Base-by-base conservation (phyloP, 2,797 vertebrate species). In the Lateolabrax maculatus region DNA sequence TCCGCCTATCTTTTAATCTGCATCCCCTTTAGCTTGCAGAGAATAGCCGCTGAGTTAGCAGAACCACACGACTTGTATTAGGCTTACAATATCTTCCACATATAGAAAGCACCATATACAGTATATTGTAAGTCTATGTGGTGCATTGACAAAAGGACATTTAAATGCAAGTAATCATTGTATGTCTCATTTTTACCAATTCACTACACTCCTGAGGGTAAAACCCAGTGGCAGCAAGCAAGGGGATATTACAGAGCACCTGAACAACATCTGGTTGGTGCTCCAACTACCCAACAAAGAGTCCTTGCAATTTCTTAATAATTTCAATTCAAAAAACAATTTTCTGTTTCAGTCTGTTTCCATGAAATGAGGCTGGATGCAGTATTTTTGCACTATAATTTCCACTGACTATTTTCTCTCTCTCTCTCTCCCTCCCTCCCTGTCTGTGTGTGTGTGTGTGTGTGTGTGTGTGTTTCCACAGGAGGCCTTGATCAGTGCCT, bases 401-500 rank as follows among this genome's bases (percentile, higher is more conserved):
- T 58, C 8, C 6, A 9, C 21, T 67, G 31, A 52, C 44, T 68
- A 23, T 64, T 52, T 63, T 57, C 43, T 61, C 27, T 34, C 2
- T 60, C 2, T 55, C 4, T 64, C 9, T 57, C 6, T 84, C 12
- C 63, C 31, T 63, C 18, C 68, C 3, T 58, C 21, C 29, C 12
- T 65, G 9, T 18, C 3, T 31, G 25, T 63, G 23, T 73, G 46
- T 62, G 23, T 58, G n/a, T 55, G 29, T 41, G 7, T 53, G 67
- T 70, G 49, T 34, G 48, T 61, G 9, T 66, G 48, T 70, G 61
- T 81, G 9, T 76, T 57, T 65, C 64, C 44, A 9, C 90, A 99
- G 98, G 98, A 99, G 87, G 97, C 97, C 3, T 89, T 98, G 84
- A 92, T 98, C 81, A 99, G 97, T 75, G 95, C 95, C 5, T 99